Percentiles rank a stretch among this genome's conserved stretches.
Evolutionary conservation across 2,797 vertebrate genomes (phyloP).

Genomic region (Megaceryle alcyon): DNA sequence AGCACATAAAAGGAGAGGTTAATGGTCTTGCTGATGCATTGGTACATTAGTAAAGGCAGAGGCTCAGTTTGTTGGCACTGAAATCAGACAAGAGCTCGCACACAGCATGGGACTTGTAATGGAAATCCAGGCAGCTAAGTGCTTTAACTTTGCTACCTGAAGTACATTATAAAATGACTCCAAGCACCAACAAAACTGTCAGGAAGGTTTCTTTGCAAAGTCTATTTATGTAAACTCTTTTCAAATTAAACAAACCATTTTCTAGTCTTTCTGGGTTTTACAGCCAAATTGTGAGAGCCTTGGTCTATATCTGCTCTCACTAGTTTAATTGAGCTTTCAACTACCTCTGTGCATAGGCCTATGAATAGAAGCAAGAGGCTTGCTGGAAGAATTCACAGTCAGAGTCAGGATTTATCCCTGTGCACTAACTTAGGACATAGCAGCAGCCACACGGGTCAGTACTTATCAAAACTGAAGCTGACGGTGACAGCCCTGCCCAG

Average conservation of each 20-base stretch:
- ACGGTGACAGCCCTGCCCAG: background rate
- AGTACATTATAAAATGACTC: background rate
- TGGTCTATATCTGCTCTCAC: background rate
- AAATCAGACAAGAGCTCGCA: background rate
- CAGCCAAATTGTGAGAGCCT: background rate
- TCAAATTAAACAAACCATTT: background rate
- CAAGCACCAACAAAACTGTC: background rate
- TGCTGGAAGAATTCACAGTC: background rate
- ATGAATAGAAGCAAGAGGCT: background rate
- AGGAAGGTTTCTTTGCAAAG: background rate
- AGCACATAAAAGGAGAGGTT: constrained; percentile 37
- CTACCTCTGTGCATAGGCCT: background rate
- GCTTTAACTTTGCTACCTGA: background rate
- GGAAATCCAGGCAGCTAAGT: background rate
- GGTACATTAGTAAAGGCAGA: constrained; percentile 34
- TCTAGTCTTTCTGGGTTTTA: background rate
- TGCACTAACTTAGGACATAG: background rate
- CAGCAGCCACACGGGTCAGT: background rate
- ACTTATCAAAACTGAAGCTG: background rate
- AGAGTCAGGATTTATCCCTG: background rate
- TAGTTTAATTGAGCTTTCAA: background rate
- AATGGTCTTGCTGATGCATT: constrained; percentile 14
- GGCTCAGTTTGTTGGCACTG: constrained; percentile 10
- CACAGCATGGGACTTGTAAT: background rate
- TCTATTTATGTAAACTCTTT: background rate